phyloP scores from a whole-genome alignment of 2,888 invertebrate genomes.

The Pediacus dermestoides region DNA sequence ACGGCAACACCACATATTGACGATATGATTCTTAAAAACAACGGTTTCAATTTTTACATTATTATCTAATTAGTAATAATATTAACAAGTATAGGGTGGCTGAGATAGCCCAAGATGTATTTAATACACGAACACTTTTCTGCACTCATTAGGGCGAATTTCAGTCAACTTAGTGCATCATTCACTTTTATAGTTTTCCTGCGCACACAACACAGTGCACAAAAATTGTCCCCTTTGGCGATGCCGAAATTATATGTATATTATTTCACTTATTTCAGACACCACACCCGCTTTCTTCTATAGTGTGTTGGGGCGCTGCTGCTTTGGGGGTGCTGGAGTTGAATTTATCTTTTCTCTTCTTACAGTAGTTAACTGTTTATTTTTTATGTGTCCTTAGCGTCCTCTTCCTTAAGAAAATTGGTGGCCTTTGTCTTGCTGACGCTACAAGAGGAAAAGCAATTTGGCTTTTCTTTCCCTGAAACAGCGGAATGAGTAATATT shows the following conservation, averaged over 20 bases:
- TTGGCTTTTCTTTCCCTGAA: conserved; percentile 10
- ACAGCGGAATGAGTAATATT: conserved; percentile 10
- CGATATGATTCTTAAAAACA: too few species aligned
- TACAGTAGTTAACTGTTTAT: conserved; percentile 17
- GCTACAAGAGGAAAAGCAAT: conserved; percentile 13
- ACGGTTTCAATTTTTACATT: too few species aligned
- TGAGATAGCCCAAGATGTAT: too few species aligned
- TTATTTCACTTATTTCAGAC: conserved; percentile 18
- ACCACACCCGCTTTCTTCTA: conserved; percentile 16
- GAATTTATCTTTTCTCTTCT: conserved; percentile 17
- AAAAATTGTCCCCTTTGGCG: conserved; percentile 3
- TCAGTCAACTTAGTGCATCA: conserved; percentile 25
- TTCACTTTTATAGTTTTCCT: conserved; percentile 20
- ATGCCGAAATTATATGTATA: conserved; percentile 19
- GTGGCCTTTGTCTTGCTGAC: conserved; percentile 10
- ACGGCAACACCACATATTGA: too few species aligned
- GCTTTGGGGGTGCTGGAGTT: conserved; percentile 17
- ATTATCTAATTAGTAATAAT: too few species aligned
- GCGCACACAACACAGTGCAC: conserved; percentile 11
- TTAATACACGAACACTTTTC: conserved; percentile 24
- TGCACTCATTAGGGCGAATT: conserved; percentile 21
- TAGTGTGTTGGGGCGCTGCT: too few species aligned
- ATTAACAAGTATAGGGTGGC: too few species aligned
- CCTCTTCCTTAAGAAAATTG: conserved; percentile 13
- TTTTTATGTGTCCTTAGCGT: conserved; percentile 17